Evolutionary conservation across 2,113 vertebrate species (phyloP), one percentile per base, ranked within the genome.

Genomic region (Gadus macrocephalus): DNA sequence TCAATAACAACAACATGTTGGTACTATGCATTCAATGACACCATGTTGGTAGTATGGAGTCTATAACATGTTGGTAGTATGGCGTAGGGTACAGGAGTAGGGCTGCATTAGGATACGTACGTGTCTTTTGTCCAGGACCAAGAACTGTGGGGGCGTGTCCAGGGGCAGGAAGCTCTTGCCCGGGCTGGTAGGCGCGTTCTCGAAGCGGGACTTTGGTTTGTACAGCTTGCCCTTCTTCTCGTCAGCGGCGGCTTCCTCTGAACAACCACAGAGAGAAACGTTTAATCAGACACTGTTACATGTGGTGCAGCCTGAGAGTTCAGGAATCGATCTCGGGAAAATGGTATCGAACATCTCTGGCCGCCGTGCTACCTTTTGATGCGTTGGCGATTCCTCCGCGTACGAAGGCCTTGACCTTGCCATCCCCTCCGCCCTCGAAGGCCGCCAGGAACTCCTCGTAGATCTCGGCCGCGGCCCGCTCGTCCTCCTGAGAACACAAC

Each of bases 371-470:
- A 98, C 97, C 96, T 95, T 96, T 99, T 66, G 94, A 89, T 72
- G 96, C 95, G 90, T 99, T 99, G 81, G 98, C 95, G 80, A 99
- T 91, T 78, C 97, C 97, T 74, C 97, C 97, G 70, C 97, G 93
- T 61, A 99, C 97, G 90, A 99, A 99, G 0, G 97, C 95, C 90
- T 99, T 99, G 64, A 99, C 96, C 91, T 97, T 98, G 73, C 94
- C 94, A 80, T 98, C 95, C 80, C 95, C 94, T 62, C 95, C 93
- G 85, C 97, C 97, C 92, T 99, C 97, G 91, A 99, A 99, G 14
- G 97, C 96, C 82, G 96, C 96, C 67, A 99, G 96, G 89, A 99
- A 99, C 82, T 99, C 97, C 86, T 99, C 97, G 81, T 99, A 99
- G 71, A 99, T 98, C 83, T 99, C 97, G 66, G 97, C 97, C 73